Conservation (phyloP, 2,797 vertebrate genomes). For the Crocodylus rhombifer region DNA sequence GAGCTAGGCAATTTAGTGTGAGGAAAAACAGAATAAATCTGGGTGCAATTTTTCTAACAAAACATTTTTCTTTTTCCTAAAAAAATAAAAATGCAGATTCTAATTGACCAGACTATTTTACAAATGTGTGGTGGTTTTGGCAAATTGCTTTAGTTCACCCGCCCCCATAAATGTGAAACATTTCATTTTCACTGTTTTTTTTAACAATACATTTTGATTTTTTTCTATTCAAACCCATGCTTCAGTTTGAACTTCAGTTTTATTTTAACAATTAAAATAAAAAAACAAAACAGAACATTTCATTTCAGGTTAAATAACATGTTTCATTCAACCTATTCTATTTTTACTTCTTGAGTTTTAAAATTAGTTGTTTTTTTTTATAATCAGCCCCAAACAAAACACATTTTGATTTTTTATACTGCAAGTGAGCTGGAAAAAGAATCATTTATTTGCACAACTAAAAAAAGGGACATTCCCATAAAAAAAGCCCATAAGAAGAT, state of each 20-base stretch:
- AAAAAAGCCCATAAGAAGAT: neutral
- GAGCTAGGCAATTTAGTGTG: accelerated
- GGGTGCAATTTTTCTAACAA: neutral
- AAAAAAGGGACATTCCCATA: neutral
- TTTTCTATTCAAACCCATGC: neutral
- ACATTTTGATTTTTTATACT: neutral
- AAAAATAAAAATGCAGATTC: accelerated
- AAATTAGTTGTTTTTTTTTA: neutral
- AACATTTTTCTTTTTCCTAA: too few relatives aligned
- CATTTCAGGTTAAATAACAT: neutral
- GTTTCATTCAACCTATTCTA: neutral
- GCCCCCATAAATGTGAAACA: neutral
- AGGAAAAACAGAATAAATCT: neutral
- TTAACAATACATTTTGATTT: neutral
- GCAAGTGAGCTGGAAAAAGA: neutral
- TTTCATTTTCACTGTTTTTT: neutral
- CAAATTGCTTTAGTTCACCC: neutral
- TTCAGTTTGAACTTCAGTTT: neutral
- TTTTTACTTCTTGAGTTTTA: neutral
- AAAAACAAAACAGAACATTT: neutral
- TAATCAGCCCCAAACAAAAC: neutral
- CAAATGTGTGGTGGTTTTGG: neutral
- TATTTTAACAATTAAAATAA: neutral
- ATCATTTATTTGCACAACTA: neutral
- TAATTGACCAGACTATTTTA: neutral